A percentile compares a stretch with the other conserved stretches of the same genome.
These are phyloP conservation scores for Zaprionus tsacasi DNA, from an alignment of 1,140 invertebrate species.

Conservation along the genomic window DNA sequence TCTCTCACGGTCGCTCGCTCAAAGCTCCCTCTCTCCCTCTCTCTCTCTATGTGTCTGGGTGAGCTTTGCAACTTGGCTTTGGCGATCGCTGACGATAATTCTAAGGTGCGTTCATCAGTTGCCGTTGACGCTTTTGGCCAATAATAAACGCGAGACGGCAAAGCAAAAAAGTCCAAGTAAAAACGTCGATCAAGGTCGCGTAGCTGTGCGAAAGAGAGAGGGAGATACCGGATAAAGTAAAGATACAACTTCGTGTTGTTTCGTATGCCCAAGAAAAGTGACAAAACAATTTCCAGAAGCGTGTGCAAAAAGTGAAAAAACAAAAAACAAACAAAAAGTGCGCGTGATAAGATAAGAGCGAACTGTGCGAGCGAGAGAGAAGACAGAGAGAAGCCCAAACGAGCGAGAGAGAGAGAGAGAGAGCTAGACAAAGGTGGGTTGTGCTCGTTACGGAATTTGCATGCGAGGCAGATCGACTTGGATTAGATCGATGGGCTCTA, in stretches of 20 bases:
- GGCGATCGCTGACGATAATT: not conserved
- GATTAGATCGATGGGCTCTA: not conserved
- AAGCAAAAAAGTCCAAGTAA: not conserved
- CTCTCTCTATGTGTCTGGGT: not conserved
- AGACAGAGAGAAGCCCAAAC: not conserved
- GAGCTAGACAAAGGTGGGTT: not conserved
- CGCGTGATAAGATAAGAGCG: slow-evolving; percentile 9
- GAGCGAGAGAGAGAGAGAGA: not conserved
- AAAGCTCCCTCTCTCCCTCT: not conserved
- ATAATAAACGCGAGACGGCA: not conserved
- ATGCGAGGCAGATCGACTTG: not conserved
- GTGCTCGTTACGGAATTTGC: not conserved
- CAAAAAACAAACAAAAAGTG: not conserved
- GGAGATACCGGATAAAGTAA: not conserved
- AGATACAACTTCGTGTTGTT: not conserved
- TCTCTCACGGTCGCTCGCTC: not conserved
- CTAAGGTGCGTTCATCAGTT: slow-evolving; percentile 6
- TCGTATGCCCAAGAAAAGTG: not conserved
- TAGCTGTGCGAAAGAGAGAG: not conserved
- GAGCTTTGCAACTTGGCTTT: slow-evolving; percentile 8
- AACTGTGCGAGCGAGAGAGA: slow-evolving; percentile 3
- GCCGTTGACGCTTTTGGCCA: slow-evolving; percentile 7
- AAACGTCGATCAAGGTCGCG: not conserved
- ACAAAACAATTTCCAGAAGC: not conserved
- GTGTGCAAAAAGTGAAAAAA: slow-evolving; percentile 2